These are phyloP conservation scores for Microcebus ravelobensis DNA, from an alignment of 2,113 vertebrate species.

Conservation along the genomic window DNA sequence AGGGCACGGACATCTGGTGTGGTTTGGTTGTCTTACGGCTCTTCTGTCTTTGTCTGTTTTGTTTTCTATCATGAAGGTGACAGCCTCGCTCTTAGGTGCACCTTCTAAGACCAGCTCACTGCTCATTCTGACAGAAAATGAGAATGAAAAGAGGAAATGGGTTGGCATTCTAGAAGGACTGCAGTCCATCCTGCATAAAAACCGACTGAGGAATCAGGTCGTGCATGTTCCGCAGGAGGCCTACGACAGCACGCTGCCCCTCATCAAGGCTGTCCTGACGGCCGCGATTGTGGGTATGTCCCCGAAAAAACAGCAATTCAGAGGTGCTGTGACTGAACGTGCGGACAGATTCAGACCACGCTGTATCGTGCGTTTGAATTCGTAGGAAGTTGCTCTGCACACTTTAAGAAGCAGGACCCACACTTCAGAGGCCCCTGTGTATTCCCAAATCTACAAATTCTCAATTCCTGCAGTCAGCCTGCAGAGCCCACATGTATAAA, in stretches of 20 bases:
- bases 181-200: constrained; percentile 94
- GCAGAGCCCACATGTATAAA: neutral
- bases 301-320: neutral
- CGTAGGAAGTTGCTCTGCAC: neutral
- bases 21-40: neutral
- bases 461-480: neutral
- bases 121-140: constrained; percentile 95
- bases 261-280: constrained; percentile 93
- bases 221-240: constrained; percentile 95
- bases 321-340: neutral
- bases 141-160: constrained; percentile 97
- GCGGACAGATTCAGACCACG: neutral
- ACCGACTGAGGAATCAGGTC: constrained; percentile 89
- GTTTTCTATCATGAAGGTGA: constrained; percentile 88
- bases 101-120: constrained; percentile 92
- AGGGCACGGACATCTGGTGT: neutral
- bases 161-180: constrained; percentile 96
- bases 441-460: neutral
- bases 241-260: constrained; percentile 95
- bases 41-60: constrained; percentile 32
- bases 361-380: neutral
- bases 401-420: neutral
- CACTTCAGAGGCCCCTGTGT: neutral
- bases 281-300: constrained; percentile 93
- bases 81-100: constrained; percentile 91